A percentile compares a stretch with the other conserved stretches of the same genome.
These are phyloP conservation scores for Rhorus exstirpatorius DNA, from an alignment of 2,888 invertebrate genomes.

Conservation along the genomic window DNA sequence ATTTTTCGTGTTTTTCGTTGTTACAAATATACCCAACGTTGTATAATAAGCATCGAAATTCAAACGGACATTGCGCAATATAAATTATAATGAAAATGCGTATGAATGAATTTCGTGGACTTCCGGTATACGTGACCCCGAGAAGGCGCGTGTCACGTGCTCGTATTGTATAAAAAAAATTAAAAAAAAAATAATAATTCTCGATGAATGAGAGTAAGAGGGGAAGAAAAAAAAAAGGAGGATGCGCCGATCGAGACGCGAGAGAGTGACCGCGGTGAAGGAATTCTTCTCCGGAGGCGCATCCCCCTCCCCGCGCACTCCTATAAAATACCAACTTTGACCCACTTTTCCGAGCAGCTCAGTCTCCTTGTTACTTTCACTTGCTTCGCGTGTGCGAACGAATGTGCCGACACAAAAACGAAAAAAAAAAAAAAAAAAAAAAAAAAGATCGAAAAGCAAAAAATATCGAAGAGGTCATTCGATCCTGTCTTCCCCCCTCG, in stretches of 20 bases:
- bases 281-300: slow-evolving; percentile 45
- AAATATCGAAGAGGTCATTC: slow-evolving; percentile 45
- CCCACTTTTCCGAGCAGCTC: slow-evolving; percentile 72
- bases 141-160: slow-evolving; percentile 41
- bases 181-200: slow-evolving; percentile 3
- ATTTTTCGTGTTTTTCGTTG: neutral
- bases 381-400: slow-evolving; percentile 67
- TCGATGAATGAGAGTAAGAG: slow-evolving; percentile 38
- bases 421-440: slow-evolving; percentile 44
- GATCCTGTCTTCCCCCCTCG: slow-evolving; percentile 16
- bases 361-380: slow-evolving; percentile 73
- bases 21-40: too few relatives aligned
- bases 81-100: too few relatives aligned
- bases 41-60: neutral
- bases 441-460: slow-evolving; percentile 40
- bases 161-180: neutral
- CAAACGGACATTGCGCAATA: neutral
- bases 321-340: slow-evolving; percentile 67
- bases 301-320: slow-evolving; percentile 4
- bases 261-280: slow-evolving; percentile 63
- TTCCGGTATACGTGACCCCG: slow-evolving; percentile 39
- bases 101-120: slow-evolving; percentile 55
- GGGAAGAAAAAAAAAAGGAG: slow-evolving; percentile 22
- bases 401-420: slow-evolving; percentile 54
- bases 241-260: slow-evolving; percentile 36